Percentiles rank a stretch among this genome's conserved stretches.
Evolutionary conservation across 2,888 invertebrate genomes (phyloP).

Genomic region (Netelia virgata): DNA sequence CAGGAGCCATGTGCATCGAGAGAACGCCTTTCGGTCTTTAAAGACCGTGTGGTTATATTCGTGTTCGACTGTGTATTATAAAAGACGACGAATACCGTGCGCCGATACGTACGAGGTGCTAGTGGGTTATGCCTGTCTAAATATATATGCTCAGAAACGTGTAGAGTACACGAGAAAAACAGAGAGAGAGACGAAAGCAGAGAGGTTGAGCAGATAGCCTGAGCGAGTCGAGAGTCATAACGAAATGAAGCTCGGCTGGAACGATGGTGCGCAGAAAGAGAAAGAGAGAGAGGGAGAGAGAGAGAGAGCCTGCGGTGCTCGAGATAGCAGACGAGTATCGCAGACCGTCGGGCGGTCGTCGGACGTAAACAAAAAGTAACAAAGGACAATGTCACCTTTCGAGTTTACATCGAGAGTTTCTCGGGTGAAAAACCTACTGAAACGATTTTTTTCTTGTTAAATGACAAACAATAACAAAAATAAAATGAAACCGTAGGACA

Average conservation of each 20-base stretch:
- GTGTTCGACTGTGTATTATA: constrained; percentile 56
- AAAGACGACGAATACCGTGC: constrained; percentile 50
- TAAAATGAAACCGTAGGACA: too few relatives aligned
- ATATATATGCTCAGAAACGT: constrained; percentile 67
- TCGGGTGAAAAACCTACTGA: too few relatives aligned
- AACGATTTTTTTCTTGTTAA: too few relatives aligned
- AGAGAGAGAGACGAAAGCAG: constrained; percentile 38
- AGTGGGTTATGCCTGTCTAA: constrained; percentile 72
- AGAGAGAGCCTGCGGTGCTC: constrained; percentile 14
- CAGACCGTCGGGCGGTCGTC: constrained; percentile 20
- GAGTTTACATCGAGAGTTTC: too few relatives aligned
- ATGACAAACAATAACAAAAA: too few relatives aligned
- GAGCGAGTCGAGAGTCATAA: constrained; percentile 8
- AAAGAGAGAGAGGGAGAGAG: not conserved
- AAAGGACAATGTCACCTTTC: too few relatives aligned
- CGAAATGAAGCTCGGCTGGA: constrained; percentile 24
- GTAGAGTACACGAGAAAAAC: not conserved
- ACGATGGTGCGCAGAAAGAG: constrained; percentile 2
- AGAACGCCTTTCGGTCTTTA: not conserved
- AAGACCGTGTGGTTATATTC: constrained; percentile 9
- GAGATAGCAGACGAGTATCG: constrained; percentile 25
- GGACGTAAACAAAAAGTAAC: too few relatives aligned
- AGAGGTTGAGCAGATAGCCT: constrained; percentile 43
- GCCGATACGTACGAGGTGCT: constrained; percentile 55
- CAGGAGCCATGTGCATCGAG: constrained; percentile 58